These are phyloP conservation scores for Staurois parvus DNA, from an alignment of 2,797 vertebrate species.

Conservation along the genomic window DNA sequence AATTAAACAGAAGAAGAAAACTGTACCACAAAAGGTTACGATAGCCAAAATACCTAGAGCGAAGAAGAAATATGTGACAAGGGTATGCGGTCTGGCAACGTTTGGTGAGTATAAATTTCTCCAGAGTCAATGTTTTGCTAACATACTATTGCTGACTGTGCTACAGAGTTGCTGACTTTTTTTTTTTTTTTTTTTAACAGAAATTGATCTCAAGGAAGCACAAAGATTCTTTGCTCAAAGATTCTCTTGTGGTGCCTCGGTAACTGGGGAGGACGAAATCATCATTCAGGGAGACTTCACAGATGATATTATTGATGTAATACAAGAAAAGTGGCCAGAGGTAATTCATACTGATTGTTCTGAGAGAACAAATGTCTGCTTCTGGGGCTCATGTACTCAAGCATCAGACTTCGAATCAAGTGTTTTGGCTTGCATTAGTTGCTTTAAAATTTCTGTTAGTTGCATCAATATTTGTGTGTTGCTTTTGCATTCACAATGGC, in stretches of 20 bases:
- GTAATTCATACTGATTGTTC: slow-evolving; percentile 69
- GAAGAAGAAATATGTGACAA: slow-evolving; percentile 98
- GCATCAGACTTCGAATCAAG: too few relatives aligned
- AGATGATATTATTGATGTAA: slow-evolving; percentile 97
- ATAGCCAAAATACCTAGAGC: slow-evolving; percentile 99
- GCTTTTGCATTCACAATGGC: too few relatives aligned
- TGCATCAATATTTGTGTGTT: too few relatives aligned
- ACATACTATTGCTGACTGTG: neutral
- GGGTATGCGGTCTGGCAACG: slow-evolving; percentile 94
- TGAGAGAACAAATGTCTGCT: too few relatives aligned
- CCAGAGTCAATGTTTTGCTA: neutral
- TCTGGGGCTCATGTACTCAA: too few relatives aligned
- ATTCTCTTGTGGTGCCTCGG: slow-evolving; percentile 98
- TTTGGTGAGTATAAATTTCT: slow-evolving; percentile 83
- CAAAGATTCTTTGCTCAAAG: slow-evolving; percentile 99
- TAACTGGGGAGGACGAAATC: slow-evolving; percentile 97
- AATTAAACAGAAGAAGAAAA: slow-evolving; percentile 99
- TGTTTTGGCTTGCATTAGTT: too few relatives aligned
- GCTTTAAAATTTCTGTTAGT: too few relatives aligned
- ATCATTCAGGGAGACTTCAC: slow-evolving; percentile 99
- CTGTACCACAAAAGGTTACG: slow-evolving; percentile 94
- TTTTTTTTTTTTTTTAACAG: slow-evolving; percentile 72
- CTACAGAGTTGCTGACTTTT: slow-evolving; percentile 1
- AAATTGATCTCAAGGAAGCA: slow-evolving; percentile 98
- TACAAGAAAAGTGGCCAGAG: slow-evolving; percentile 99